These are phyloP conservation scores for Patella vulgata DNA, from an alignment of 1,140 invertebrate genomes.

Conservation along the genomic window DNA sequence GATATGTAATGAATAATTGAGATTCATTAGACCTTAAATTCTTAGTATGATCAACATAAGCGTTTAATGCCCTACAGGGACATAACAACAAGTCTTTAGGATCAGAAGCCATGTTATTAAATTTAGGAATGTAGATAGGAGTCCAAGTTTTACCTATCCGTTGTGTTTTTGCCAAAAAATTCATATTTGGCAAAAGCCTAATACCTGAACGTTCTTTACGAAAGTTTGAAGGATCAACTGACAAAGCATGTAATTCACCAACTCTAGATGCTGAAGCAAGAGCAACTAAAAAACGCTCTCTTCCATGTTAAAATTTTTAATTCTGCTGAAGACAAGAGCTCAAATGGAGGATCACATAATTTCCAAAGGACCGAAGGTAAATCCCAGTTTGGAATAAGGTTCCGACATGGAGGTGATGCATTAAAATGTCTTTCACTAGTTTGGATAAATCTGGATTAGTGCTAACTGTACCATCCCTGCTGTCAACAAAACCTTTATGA, in stretches of 20 bases:
- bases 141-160: too few species aligned
- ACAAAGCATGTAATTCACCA: too few species aligned
- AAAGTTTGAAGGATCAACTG: too few species aligned
- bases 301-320: slow-evolving; percentile 21
- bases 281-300: slow-evolving; percentile 17
- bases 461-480: slow-evolving; percentile 17
- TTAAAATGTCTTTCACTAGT: slow-evolving; percentile 24
- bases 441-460: slow-evolving; percentile 22
- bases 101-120: too few species aligned
- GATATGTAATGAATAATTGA: slow-evolving; percentile 7
- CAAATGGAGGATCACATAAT: slow-evolving; percentile 22
- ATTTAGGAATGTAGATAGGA: too few species aligned
- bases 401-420: slow-evolving; percentile 5
- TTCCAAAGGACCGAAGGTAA: slow-evolving; percentile 15
- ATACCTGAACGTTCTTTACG: too few species aligned
- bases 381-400: slow-evolving; percentile 28
- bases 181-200: too few species aligned
- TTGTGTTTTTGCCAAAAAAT: too few species aligned
- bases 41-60: slow-evolving; percentile 9
- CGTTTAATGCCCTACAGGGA: slow-evolving; percentile 7
- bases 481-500: slow-evolving; percentile 16
- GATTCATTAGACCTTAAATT: neutral
- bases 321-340: slow-evolving; percentile 13
- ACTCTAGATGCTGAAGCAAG: slow-evolving; percentile 7
- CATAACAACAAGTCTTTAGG: slow-evolving; percentile 3